Percentiles rank a stretch among this genome's conserved stretches.
Evolutionary conservation across 1,140 invertebrate genomes (phyloP).

Genomic region (Drosophila gunungcola): DNA sequence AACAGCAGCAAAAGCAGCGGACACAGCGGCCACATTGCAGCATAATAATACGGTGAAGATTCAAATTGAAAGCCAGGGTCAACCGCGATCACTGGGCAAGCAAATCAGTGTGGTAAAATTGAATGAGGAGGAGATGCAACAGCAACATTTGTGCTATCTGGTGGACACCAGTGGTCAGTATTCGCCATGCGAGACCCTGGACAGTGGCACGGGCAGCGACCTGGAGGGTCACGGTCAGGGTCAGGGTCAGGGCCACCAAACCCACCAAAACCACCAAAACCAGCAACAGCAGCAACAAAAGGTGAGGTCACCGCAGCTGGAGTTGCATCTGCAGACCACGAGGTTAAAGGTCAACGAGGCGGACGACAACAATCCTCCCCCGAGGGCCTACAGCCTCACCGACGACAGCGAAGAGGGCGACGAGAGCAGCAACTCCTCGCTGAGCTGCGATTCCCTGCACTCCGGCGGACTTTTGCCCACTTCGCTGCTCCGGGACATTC

Average conservation of each 20-base stretch:
- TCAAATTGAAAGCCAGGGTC: constrained; percentile 64
- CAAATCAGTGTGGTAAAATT: constrained; percentile 72
- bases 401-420: constrained; percentile 83
- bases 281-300: constrained; percentile 24
- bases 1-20: constrained; percentile 33
- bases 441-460: constrained; percentile 82
- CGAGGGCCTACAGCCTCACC: constrained; percentile 84
- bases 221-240: constrained; percentile 86
- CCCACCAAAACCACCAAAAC: constrained; percentile 37
- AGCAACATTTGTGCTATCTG: constrained; percentile 86
- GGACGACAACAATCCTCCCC: constrained; percentile 50
- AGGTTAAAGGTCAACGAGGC: constrained; percentile 85
- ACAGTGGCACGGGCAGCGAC: constrained; percentile 93
- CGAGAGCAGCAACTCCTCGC: constrained; percentile 73
- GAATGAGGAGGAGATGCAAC: constrained; percentile 52
- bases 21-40: constrained; percentile 21
- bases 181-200: constrained; percentile 91
- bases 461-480: constrained; percentile 62
- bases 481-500: constrained; percentile 71
- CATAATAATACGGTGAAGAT: constrained; percentile 77
- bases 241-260: constrained; percentile 85
- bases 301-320: constrained; percentile 80
- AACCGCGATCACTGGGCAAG: constrained; percentile 51
- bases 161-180: constrained; percentile 90
- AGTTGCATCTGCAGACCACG: constrained; percentile 83